phyloP scores from a whole-genome alignment of 2,888 invertebrate species.

The Acleris sparsana region DNA sequence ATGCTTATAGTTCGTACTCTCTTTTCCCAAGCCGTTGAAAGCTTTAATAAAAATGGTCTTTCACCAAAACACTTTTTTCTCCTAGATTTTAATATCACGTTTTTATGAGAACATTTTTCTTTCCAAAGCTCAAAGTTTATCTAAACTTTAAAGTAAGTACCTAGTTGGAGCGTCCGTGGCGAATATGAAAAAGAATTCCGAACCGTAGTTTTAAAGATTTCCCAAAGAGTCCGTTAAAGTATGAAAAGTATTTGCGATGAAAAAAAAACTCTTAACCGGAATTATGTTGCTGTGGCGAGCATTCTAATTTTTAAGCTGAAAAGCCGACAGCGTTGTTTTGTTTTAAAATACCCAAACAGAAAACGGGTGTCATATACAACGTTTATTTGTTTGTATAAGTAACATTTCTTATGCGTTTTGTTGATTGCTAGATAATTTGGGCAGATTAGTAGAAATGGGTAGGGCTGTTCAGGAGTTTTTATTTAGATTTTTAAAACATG shows the following conservation, averaged over 20 bases:
- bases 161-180: slow-evolving; percentile 21
- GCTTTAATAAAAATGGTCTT: slow-evolving; percentile 4
- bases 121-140: slow-evolving; percentile 24
- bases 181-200: slow-evolving; percentile 31
- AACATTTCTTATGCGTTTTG: too few species aligned
- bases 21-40: background rate
- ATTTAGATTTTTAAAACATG: too few species aligned
- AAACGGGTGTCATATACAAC: too few species aligned
- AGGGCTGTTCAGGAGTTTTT: too few species aligned
- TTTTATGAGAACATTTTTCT: slow-evolving; percentile 23
- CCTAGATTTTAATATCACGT: slow-evolving; percentile 26
- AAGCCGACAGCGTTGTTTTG: slow-evolving; percentile 54
- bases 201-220: slow-evolving; percentile 31
- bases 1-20: too few species aligned
- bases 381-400: too few species aligned
- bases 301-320: slow-evolving; percentile 58
- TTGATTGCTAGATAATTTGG: too few species aligned
- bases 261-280: slow-evolving; percentile 57
- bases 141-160: slow-evolving; percentile 29
- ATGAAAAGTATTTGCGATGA: slow-evolving; percentile 40
- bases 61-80: slow-evolving; percentile 3
- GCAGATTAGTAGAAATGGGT: too few species aligned
- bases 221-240: slow-evolving; percentile 19
- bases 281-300: slow-evolving; percentile 57
- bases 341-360: too few species aligned